A percentile compares a stretch with the other conserved stretches of the same genome.
Conservation (phyloP, 2,888 invertebrate species). For the Halictus ligatus region DNA sequence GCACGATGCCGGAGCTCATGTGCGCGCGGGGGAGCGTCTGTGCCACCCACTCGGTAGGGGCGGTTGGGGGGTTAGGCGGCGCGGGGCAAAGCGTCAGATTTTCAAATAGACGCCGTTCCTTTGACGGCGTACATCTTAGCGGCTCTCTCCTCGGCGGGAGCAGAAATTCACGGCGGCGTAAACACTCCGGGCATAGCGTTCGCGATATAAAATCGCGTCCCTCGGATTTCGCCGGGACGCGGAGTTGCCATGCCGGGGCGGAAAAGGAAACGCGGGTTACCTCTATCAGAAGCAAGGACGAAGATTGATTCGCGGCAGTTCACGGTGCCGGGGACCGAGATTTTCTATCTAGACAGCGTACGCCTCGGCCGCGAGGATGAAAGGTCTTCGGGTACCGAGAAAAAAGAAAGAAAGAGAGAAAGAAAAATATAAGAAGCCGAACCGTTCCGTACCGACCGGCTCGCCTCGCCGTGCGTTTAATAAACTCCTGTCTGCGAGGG, state of each 20-base stretch:
- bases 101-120: conserved; percentile 65
- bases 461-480: conserved; percentile 47
- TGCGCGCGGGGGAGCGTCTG: no score
- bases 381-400: conserved; percentile 43
- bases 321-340: conserved; percentile 46
- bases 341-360: conserved; percentile 59
- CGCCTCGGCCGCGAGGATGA: conserved; percentile 45
- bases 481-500: conserved; percentile 53
- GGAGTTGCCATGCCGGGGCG: neutral
- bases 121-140: conserved; percentile 67
- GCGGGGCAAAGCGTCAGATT: conserved; percentile 69
- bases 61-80: neutral
- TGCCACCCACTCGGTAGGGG: no score
- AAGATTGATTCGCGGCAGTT: conserved; percentile 66
- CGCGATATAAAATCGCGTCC: conserved; percentile 46
- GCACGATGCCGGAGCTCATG: conserved; percentile 21
- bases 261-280: conserved; percentile 46
- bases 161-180: conserved; percentile 46
- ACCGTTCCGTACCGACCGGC: conserved; percentile 7
- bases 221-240: conserved; percentile 14
- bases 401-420: conserved; percentile 2
- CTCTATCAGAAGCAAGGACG: conserved; percentile 55
- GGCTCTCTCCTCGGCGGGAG: conserved; percentile 3
- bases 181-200: conserved; percentile 30
- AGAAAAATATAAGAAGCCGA: conserved; percentile 18